Evolutionary conservation across 2,113 vertebrate genomes (phyloP), one percentile per base, ranked within the genome.

Genomic region (Stigmatopora nigra): DNA sequence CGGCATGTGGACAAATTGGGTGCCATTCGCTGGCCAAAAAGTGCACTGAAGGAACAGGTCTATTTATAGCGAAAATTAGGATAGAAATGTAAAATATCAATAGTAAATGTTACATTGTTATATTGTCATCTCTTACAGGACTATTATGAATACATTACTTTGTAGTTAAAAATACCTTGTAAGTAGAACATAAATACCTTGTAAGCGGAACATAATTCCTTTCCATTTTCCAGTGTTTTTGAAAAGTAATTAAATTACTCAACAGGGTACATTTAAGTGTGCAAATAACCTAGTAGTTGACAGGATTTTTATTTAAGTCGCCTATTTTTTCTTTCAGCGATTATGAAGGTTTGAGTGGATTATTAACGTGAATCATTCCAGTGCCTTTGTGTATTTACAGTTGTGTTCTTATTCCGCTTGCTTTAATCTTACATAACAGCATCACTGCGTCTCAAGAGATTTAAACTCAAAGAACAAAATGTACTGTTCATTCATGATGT

Each of bases 331-430:
- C 56, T 4, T 36, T 35, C 9, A n/a, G 35, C 7, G 56, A 58
- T 36, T 58, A 58, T 4, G 31, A 36, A 58, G 56, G 56, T 36
- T 58, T 38, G 31, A n/a, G 31, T n/a, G 56, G 56, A 38, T 58
- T 58, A 58, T 58, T 35, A 17, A 16, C 17, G 56, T 38, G 56
- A 58, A 58, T 58, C 56, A n/a, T 51, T 15, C 14, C 46, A 48
- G 46, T 16, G 46, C 3, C 11, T n/a, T 51, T 51, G 48, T 19
- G 31, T 17, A 36, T 25, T 15, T 4, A 36, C 36, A 16, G 17
- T 36, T 36, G 31, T 58, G 31, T 58, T 58, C 56, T 58, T 58
- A 58, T 36, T 57, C 55, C 55, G 55, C 55, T 57, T 9, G 25
- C 12, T 57, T 38, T 35, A 36, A 58, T 3, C 6, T 58, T 58